Base-by-base conservation (phyloP, 2,797 vertebrate genomes). In the Nannoperca australis region DNA sequence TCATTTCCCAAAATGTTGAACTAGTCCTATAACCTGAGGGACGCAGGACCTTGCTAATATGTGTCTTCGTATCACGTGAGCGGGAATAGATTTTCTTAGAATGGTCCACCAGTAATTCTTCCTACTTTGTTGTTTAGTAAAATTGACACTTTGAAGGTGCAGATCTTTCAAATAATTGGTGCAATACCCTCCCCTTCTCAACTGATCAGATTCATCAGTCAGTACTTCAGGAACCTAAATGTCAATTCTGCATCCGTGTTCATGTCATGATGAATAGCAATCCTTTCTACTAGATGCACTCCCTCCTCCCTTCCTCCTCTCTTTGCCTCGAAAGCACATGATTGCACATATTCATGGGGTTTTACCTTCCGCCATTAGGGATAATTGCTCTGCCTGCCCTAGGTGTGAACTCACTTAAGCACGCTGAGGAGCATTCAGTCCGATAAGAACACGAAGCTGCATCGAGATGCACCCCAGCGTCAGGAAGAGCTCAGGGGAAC, bases 361-460 rank as follows among this genome's bases (percentile, higher is more conserved):
- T 72, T 81, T 75, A 58, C 69, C 81, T 78, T 76, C 30, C 3
- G 4, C 75, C 71, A 83, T 87, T 72, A 87, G 79, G 53, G 70
- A 85, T 91, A 85, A 91, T 87, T 86, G 73, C 69, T 80, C 61
- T 49, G 40, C 63, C 27, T 87, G 85, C 54, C 87, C 81, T 44
- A 56, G 59, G 67, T 70, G 27, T 92, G 85, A 92, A 84, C 89
- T 84, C 83, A 82, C 66, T 85, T 60, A 81, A 55, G 49, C 77
- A 51, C 55, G 38, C 58, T n/a, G 64, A 73, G 59, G 61, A 82
- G 64, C 60, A 51, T 83, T 77, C 42, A 59, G 55, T 78, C 42
- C 14, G 3, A 58, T 67, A 30, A 1, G n/a, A 86, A 73, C 67
- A 59, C 59, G 61, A 78, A 68, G 69, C 60, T 56, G 54, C 50